Conservation (phyloP, 1,140 invertebrate genomes). For the Heterodera carotae region DNA sequence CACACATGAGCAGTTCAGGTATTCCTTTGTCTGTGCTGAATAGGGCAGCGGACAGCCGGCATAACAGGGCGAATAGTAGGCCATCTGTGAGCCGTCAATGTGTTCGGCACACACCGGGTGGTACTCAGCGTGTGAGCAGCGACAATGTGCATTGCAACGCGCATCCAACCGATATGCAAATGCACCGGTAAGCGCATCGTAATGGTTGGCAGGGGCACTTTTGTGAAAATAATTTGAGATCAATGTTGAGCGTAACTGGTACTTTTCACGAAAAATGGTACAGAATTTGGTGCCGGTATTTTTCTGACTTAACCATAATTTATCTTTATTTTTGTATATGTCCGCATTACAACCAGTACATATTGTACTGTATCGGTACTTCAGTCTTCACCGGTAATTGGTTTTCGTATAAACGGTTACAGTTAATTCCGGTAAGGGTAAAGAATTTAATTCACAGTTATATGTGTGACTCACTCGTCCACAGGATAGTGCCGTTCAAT, state of each 20-base stretch:
- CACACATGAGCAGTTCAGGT: constrained; percentile 59
- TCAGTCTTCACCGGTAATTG: too few relatives aligned
- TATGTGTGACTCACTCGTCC: constrained; percentile 45
- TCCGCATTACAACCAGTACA: too few relatives aligned
- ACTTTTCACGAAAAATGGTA: too few relatives aligned
- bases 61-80: constrained; percentile 64
- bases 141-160: constrained; percentile 56
- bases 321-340: too few relatives aligned
- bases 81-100: constrained; percentile 56
- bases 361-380: too few relatives aligned
- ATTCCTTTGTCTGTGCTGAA: constrained; percentile 51
- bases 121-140: constrained; percentile 56
- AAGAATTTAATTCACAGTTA: too few relatives aligned
- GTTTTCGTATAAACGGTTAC: too few relatives aligned
- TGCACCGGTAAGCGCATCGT: constrained; percentile 43
- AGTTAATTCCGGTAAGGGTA: too few relatives aligned
- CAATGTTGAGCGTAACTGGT: too few relatives aligned
- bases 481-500: constrained; percentile 60
- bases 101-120: constrained; percentile 64
- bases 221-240: neutral
- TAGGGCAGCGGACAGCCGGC: constrained; percentile 58
- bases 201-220: constrained; percentile 48
- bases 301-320: too few relatives aligned
- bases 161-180: constrained; percentile 47
- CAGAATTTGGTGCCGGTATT: too few relatives aligned